Percentiles rank a stretch among this genome's conserved stretches.
These are phyloP conservation scores for Prorops nasuta DNA, from an alignment of 1,140 invertebrate genomes.

Conservation along the genomic window DNA sequence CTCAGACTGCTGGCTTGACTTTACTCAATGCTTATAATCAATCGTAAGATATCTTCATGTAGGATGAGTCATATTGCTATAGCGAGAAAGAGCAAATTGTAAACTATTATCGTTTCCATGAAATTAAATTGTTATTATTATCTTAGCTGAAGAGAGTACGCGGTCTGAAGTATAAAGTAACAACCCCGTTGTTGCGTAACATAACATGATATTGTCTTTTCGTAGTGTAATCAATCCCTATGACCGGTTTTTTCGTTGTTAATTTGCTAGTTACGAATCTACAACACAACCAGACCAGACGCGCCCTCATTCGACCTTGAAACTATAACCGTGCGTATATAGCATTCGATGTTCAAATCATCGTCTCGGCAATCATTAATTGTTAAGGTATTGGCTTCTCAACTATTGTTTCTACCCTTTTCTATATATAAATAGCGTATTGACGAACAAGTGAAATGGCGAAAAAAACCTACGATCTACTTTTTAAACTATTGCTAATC, in stretches of 20 bases:
- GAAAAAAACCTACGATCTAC: constrained; percentile 96
- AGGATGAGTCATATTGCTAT: too few species aligned
- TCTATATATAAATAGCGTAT: too few species aligned
- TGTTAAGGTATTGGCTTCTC: too few species aligned
- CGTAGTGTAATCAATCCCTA: constrained; percentile 24
- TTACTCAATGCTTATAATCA: too few species aligned
- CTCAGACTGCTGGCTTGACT: too few species aligned
- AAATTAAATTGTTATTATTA: too few species aligned
- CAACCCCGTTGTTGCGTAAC: constrained; percentile 17
- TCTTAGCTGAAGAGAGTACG: too few species aligned
- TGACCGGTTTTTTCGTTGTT: constrained; percentile 27
- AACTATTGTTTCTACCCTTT: too few species aligned
- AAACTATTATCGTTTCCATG: too few species aligned
- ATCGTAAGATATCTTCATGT: too few species aligned
- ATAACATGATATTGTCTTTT: constrained; percentile 32
- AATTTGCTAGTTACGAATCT: background rate
- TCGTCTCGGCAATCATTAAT: constrained; percentile 10
- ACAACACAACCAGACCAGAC: constrained; percentile 8
- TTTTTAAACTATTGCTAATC: constrained; percentile 97
- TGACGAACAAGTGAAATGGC: constrained; percentile 63
- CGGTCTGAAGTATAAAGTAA: too few species aligned
- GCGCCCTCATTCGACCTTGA: constrained; percentile 36
- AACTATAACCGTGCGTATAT: constrained; percentile 20
- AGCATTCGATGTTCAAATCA: constrained; percentile 29
- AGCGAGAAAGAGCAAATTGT: too few species aligned